These are phyloP conservation scores for Taphrorychus bicolor DNA, from an alignment of 2,888 invertebrate genomes.

Conservation along the genomic window DNA sequence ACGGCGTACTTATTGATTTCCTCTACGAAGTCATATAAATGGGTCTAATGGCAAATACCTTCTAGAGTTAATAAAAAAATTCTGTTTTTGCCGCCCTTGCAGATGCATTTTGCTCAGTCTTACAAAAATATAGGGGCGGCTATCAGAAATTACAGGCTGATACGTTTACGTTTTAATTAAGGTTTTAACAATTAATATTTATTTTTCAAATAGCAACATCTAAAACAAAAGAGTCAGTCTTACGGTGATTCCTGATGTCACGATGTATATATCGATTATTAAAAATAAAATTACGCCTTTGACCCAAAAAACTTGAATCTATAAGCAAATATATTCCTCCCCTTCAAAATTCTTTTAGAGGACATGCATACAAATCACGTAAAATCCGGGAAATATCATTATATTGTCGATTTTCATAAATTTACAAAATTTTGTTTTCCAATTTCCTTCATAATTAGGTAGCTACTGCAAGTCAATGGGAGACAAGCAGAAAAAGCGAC, in stretches of 20 bases:
- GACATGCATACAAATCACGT: not conserved
- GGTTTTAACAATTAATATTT: too few relatives aligned
- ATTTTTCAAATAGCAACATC: too few relatives aligned
- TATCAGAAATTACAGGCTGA: too few relatives aligned
- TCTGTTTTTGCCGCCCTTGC: constrained; percentile 49
- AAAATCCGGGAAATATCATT: not conserved
- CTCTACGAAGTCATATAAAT: constrained; percentile 36
- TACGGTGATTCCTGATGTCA: too few relatives aligned
- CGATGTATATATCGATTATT: not conserved
- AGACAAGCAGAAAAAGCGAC: not conserved
- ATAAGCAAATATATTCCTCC: not conserved
- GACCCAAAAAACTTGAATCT: not conserved
- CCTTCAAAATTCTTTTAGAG: not conserved
- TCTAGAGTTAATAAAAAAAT: constrained; percentile 52
- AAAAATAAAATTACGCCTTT: not conserved
- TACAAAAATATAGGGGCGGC: too few relatives aligned
- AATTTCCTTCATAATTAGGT: not conserved
- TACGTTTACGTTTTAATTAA: too few relatives aligned
- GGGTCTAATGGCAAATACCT: constrained; percentile 46
- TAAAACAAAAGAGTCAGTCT: too few relatives aligned
- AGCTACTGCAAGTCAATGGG: not conserved
- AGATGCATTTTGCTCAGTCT: constrained; percentile 44
- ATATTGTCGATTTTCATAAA: too few relatives aligned
- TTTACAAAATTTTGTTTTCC: not conserved
- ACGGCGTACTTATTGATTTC: constrained; percentile 33